These are phyloP conservation scores for Drosophila nigritarsus DNA, from an alignment of 2,888 invertebrate species.

Conservation along the genomic window DNA sequence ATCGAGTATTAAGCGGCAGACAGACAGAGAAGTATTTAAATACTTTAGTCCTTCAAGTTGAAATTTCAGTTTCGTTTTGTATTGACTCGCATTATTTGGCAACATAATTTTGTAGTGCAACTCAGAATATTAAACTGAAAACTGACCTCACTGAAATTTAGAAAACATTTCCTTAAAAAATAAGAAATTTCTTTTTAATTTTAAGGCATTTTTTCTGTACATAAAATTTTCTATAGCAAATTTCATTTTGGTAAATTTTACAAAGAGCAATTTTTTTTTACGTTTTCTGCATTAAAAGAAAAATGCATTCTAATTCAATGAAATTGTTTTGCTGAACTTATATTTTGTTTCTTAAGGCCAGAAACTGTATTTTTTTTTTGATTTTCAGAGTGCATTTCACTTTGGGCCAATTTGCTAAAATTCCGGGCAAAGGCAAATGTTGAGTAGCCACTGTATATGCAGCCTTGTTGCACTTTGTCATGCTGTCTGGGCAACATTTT, in stretches of 20 bases:
- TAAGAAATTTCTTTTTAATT: too few species aligned
- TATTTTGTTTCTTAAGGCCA: not conserved
- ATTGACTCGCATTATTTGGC: not conserved
- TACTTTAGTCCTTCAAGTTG: not conserved
- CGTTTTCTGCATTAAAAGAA: not conserved
- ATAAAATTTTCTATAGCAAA: too few species aligned
- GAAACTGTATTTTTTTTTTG: not conserved
- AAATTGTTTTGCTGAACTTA: not conserved
- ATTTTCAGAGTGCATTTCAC: not conserved
- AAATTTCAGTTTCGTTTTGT: not conserved
- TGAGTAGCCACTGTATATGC: conserved; percentile 15
- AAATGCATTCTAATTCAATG: not conserved
- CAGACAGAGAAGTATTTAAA: not conserved
- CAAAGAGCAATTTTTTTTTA: not conserved
- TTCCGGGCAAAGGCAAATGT: not conserved
- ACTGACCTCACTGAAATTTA: too few species aligned
- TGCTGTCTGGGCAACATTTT: conserved; percentile 8
- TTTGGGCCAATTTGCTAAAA: not conserved
- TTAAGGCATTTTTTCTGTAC: rapidly evolving
- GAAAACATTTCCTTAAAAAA: too few species aligned
- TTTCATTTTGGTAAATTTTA: too few species aligned
- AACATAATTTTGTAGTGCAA: too few species aligned
- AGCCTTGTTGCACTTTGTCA: conserved; percentile 42
- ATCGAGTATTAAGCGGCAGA: not conserved
- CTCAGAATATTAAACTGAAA: too few species aligned